These are phyloP conservation scores for Steinernema hermaphroditum DNA, from an alignment of 2,888 invertebrate genomes.

Conservation along the genomic window DNA sequence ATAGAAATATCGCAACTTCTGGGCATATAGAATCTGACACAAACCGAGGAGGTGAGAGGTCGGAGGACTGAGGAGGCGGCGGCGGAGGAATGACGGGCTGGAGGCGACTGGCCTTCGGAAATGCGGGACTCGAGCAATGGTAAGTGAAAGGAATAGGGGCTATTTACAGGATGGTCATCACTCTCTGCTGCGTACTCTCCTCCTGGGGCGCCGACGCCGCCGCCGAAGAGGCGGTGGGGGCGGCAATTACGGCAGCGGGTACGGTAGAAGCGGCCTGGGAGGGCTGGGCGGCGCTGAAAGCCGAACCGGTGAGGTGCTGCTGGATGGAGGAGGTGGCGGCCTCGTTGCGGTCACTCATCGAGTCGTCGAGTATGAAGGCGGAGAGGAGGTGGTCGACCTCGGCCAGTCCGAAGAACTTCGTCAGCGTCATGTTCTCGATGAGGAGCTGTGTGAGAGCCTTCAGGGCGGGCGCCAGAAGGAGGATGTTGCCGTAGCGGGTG, in stretches of 20 bases:
- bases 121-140: not conserved
- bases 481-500: conserved; percentile 60
- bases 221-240: conserved; percentile 3
- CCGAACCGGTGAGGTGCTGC: conserved; percentile 40
- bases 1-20: conserved; percentile 23
- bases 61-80: not conserved
- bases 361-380: conserved; percentile 65
- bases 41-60: not conserved
- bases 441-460: conserved; percentile 65
- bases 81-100: not conserved
- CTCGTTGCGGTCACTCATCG: conserved; percentile 39
- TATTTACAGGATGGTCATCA: conserved; percentile 38
- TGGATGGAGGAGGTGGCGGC: conserved; percentile 40
- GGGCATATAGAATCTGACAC: conserved; percentile 1
- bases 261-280: not conserved
- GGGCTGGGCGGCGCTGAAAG: conserved; percentile 10
- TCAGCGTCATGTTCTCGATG: conserved; percentile 66
- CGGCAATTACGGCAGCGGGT: not conserved
- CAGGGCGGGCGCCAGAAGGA: conserved; percentile 63
- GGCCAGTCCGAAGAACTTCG: conserved; percentile 65
- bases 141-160: conserved; percentile 6
- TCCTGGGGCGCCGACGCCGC: not conserved
- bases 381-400: conserved; percentile 63
- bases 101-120: not conserved
- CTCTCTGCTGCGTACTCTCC: not conserved